Base-by-base conservation (phyloP, 2,888 invertebrate species). In the Aspidapion aeneum region DNA sequence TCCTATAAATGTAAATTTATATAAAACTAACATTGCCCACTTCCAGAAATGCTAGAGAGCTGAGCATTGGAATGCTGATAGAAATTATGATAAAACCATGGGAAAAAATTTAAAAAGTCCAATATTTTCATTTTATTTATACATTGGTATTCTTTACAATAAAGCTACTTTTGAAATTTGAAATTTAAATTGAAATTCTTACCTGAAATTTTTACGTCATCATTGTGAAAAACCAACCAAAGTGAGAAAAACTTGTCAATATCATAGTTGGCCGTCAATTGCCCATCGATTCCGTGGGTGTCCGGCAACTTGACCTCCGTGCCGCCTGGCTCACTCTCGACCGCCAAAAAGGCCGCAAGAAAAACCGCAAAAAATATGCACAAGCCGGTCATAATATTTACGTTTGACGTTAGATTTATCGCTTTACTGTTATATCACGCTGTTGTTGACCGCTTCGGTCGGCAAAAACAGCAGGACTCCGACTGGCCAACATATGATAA, bases 171-270 rank as follows among this genome's bases (percentile, higher is more conserved):
- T n/a, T n/a, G n/a, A n/a, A n/a, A n/a, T n/a, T n/a, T n/a, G n/a
- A n/a, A n/a, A n/a, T n/a, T n/a, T n/a, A n/a, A n/a, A n/a, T n/a
- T n/a, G n/a, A n/a, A n/a, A n/a, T n/a, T n/a, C n/a, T 65, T 62
- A 81, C 82, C 80, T 77, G 82, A 80, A 73, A 78, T 78, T 73
- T 76, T 75, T 62, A 81, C 77, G 68, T 81, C 80, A 66, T 81
- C 81, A 69, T 83, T 81, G 74, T 82, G 82, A 77, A 83, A 83
- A 63, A 82, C 82, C 66, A 82, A 76, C 83, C 83, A 83, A 58
- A 82, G 75, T 16, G 82, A 81, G 75, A 83, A 83, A 76, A 83
- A 83, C 68, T 80, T 78, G 74, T 83, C 82, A 66, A 83, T 82
- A 61, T 78, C 79, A 21, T 81, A 77, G 62, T 80, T 81, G 62